A percentile compares a stretch with the other conserved stretches of the same genome.
These are phyloP conservation scores for Camponotus floridanus DNA, from an alignment of 1,140 invertebrate species.

Conservation along the genomic window DNA sequence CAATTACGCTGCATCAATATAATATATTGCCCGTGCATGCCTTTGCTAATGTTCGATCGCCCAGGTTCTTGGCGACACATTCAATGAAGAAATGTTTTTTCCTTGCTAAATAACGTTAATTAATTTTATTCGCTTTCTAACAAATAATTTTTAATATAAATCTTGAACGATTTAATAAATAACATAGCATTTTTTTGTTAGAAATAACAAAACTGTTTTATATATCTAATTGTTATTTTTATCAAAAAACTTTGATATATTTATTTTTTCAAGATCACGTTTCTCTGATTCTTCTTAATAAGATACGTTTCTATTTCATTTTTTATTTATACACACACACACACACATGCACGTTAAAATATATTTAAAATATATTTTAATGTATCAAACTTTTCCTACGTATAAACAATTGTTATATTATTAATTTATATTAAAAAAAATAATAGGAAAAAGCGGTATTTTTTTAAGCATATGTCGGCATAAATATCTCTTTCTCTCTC, in stretches of 20 bases:
- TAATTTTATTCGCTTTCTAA: neutral
- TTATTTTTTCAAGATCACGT: neutral
- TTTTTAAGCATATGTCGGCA: neutral
- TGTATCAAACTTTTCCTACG: neutral
- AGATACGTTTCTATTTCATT: too few relatives aligned
- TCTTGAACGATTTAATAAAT: neutral
- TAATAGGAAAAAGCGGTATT: neutral
- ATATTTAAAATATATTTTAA: neutral
- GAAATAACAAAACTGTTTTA: neutral
- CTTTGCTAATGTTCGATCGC: neutral
- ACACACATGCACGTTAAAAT: neutral
- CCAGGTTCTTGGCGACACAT: neutral
- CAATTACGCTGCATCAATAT: constrained; percentile 15
- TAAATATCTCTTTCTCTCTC: neutral
- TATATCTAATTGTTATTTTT: neutral
- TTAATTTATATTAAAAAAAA: neutral
- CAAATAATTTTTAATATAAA: neutral
- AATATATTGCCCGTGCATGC: neutral
- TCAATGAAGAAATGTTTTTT: neutral
- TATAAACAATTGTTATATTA: constrained; percentile 1
- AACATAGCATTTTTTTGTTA: neutral
- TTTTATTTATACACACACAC: too few relatives aligned
- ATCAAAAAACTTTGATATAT: neutral
- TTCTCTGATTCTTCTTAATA: too few relatives aligned
- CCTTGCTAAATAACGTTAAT: neutral